Evolutionary conservation across 2,888 invertebrate genomes (phyloP), one percentile per base, ranked within the genome.

Genomic region (Agelastica alni): DNA sequence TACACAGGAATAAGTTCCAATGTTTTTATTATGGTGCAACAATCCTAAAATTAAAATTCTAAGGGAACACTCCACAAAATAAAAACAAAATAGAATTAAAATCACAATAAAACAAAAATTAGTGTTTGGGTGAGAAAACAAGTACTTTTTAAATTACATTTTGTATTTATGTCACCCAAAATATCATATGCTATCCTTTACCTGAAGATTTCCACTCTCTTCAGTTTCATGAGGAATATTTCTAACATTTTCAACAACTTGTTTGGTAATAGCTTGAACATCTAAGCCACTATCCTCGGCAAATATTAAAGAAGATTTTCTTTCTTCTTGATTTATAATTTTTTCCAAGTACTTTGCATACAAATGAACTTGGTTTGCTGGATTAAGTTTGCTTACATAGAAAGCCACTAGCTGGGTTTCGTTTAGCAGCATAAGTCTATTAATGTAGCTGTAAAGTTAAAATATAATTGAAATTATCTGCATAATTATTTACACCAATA

Each of bases 351-450:
- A 85, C 59, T 83, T 80, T 0, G 91, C 84, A 76, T 87, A 92
- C 0, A 88, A 70, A 36, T 73, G 60, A 28, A 83, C 78, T 73
- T 84, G 80, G 53, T 81, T 78, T 9, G 81, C 78, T 39, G 77
- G 78, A 6, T 91, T 90, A 34, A 96, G 80, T 49, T 88, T 87
- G 2, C 93, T 86, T 0, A 89, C 87, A 70, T 96, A 96, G 72
- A 85, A 89, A 1, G 96, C 93, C 6, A 96, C 86, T 18, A 94
- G 78, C 58, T 86, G 84, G 2, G 91, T 85, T 66, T 91, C 88
- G 10, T 86, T 85, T 53, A 88, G 81, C 49, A 85, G 83, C 56
- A 92, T 89, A 16, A 96, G 79, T 58, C 84, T 80, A 30, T 81
- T 80, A 0, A 90, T 86, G 72, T 85, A 91, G 63, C 76, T 81